Conservation (phyloP, 2,888 invertebrate species). For the Tetragonisca angustula region DNA sequence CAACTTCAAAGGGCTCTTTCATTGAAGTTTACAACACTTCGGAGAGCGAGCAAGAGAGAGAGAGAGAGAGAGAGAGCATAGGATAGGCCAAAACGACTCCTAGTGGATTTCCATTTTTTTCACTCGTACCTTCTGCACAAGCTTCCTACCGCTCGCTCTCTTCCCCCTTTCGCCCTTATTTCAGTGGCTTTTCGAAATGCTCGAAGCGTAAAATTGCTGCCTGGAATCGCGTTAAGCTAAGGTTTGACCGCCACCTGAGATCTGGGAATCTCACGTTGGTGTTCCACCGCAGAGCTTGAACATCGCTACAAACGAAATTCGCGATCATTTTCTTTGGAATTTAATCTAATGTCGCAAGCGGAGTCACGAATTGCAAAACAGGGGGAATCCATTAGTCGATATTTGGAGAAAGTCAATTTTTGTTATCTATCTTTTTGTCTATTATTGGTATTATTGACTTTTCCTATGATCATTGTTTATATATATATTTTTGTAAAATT, state of each 20-base stretch:
- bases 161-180: conserved; percentile 13
- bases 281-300: not conserved
- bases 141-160: not conserved
- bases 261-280: conserved; percentile 4
- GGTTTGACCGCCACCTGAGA: conserved; percentile 69
- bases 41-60: not conserved
- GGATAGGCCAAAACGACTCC: conserved; percentile 43
- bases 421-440: too few relatives aligned
- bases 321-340: not conserved
- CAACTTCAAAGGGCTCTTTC: conserved; percentile 69
- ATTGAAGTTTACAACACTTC: conserved; percentile 65
- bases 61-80: not conserved
- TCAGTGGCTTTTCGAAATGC: conserved; percentile 73
- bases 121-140: conserved; percentile 25
- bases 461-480: too few relatives aligned
- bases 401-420: too few relatives aligned
- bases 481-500: too few relatives aligned
- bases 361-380: not conserved
- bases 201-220: conserved; percentile 80
- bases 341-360: not conserved
- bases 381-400: too few relatives aligned
- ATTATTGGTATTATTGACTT: too few relatives aligned
- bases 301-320: conserved; percentile 21
- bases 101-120: conserved; percentile 64
- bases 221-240: conserved; percentile 76